A percentile compares a stretch with the other conserved stretches of the same genome.
Evolutionary conservation across 1,140 invertebrate species (phyloP).

Genomic region (Planococcus citri): DNA sequence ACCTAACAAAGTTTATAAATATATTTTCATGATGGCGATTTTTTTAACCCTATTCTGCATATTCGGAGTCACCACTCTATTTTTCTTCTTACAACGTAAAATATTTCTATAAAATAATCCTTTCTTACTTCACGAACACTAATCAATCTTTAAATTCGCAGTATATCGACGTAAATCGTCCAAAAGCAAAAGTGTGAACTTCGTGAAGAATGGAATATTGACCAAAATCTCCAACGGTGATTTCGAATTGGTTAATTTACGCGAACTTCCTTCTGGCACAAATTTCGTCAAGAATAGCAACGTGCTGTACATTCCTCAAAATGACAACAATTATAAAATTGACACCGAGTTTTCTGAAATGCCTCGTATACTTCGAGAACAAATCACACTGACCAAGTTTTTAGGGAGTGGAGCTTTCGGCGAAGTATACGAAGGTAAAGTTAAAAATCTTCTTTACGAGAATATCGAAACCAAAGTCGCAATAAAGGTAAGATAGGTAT

Average conservation of each 20-base stretch:
- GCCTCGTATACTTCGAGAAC: conserved; percentile 61
- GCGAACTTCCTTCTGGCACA: conserved; percentile 59
- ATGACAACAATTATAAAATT: conserved; percentile 28
- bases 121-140: background rate
- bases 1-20: background rate
- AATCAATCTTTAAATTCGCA: background rate
- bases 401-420: conserved; percentile 94
- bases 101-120: background rate
- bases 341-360: conserved; percentile 54
- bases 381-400: conserved; percentile 73
- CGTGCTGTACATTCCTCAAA: conserved; percentile 51
- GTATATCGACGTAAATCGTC: background rate
- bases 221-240: conserved; percentile 41
- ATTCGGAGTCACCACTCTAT: no score
- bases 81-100: background rate
- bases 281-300: conserved; percentile 67
- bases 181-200: background rate
- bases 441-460: conserved; percentile 45
- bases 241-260: conserved; percentile 55
- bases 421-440: conserved; percentile 84
- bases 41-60: background rate
- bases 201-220: conserved; percentile 29
- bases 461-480: conserved; percentile 55
- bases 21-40: background rate
- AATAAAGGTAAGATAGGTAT: conserved; percentile 52